Evolutionary conservation across 2,888 invertebrate species (phyloP), one percentile per base, ranked within the genome.

Genomic region (Lasioglossum oenotherae): DNA sequence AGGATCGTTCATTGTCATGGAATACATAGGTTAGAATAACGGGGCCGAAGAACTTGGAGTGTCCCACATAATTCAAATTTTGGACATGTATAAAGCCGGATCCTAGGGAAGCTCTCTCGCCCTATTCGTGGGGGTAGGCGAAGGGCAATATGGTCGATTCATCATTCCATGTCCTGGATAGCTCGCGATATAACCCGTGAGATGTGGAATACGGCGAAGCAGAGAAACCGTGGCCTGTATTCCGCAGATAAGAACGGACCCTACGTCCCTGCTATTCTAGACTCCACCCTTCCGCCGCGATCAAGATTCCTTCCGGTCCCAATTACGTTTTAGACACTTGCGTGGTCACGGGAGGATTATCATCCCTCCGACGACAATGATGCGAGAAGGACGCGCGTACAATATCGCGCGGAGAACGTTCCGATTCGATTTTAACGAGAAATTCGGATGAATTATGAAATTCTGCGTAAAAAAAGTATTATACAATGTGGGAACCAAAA

Each of bases 221-320:
- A 81, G 88, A 84, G 87, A 81, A 87, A 83, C 89, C 67, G 90
- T 90, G 89, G 94, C 92, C 93, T 93, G 94, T 92, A 92, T 92
- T 91, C 91, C 89, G 92, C 86, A 94, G 95, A 95, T 95, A 95
- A 95, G 94, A 91, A 93, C 92, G 93, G 93, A 94, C 94, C 93
- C 94, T 94, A 93, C 93, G 93, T 78, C 84, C 85, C 80, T 44
- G 75, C 67, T 67, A 74, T 71, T 23, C 77, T 74, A 72, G 78
- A 60, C 72, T 72, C 85, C 81, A 81, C 82, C 89, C 88, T 85
- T 82, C 80, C 49, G 35, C 60, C 38, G 49, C 46, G 88, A 89
- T 86, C 88, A 89, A 73, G 82, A 88, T 84, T 88, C 81, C 82
- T 75, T 74, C 76, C 71, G 67, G 80, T 82, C 73, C 72, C 83